phyloP scores from a whole-genome alignment of 2,113 vertebrate genomes.

The Castor canadensis region DNA sequence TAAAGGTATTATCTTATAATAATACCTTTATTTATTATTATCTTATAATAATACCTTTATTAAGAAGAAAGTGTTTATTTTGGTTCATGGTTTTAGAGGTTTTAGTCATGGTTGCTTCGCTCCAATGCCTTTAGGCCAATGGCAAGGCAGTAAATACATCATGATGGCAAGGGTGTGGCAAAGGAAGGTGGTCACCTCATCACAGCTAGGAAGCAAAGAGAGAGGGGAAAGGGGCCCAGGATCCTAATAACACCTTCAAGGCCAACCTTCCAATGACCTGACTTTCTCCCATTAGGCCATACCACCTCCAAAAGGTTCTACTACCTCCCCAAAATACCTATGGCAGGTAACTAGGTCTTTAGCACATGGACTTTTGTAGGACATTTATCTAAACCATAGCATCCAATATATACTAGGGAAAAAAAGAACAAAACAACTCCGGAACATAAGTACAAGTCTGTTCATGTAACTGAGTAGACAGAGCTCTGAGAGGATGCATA shows the following conservation, averaged over 20 bases:
- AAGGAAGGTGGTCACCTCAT: no score
- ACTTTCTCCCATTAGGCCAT: no score
- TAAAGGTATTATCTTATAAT: no score
- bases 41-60: no score
- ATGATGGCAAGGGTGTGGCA: fast-evolving
- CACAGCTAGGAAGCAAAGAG: not conserved
- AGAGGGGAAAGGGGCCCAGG: not conserved
- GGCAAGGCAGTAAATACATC: fast-evolving
- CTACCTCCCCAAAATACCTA: not conserved
- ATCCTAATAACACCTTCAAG: not conserved
- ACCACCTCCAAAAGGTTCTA: no score
- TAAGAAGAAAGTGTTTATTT: not conserved
- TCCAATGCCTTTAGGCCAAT: not conserved
- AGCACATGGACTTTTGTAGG: not conserved
- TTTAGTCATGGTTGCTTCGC: fast-evolving
- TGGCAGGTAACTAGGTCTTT: not conserved
- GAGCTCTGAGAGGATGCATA: fast-evolving
- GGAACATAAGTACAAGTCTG: not conserved
- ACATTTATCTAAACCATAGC: not conserved
- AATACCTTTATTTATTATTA: no score
- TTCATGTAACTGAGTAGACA: not conserved
- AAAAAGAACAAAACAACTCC: not conserved
- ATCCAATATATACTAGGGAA: not conserved
- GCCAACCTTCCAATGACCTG: fast-evolving
- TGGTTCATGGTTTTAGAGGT: not conserved